Conservation (phyloP, 23 tunicate genomes). For the Diplosoma virens region DNA sequence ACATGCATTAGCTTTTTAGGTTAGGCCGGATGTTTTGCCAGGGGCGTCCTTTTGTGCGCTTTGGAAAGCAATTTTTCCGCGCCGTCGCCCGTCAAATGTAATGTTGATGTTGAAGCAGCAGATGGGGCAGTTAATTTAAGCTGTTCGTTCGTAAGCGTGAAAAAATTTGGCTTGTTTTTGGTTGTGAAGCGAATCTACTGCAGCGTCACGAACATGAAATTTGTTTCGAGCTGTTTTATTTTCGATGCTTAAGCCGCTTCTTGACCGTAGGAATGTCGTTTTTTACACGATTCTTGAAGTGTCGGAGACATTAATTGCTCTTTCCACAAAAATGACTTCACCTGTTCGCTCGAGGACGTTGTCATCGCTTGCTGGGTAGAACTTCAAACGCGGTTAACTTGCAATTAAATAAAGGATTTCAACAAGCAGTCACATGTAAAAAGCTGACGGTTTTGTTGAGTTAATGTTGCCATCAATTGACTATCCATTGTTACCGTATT, state of each 20-base stretch:
- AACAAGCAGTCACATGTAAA: too few species aligned
- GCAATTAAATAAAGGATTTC: background rate
- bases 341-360: constrained; percentile 12
- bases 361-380: background rate
- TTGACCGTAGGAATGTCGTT: background rate
- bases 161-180: background rate
- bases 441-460: too few species aligned
- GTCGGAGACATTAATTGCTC: constrained; percentile 6
- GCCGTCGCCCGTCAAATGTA: constrained; percentile 22
- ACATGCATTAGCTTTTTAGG: constrained; percentile 32
- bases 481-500: background rate
- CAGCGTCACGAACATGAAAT: background rate
- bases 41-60: constrained; percentile 17
- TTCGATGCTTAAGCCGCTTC: background rate
- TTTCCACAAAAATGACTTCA: background rate
- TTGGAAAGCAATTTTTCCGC: constrained; percentile 52
- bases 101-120: too few species aligned
- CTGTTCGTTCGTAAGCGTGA: too few species aligned
- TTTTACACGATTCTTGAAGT: background rate
- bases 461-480: background rate
- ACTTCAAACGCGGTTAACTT: background rate
- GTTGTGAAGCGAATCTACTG: background rate
- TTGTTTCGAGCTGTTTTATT: background rate
- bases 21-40: constrained; percentile 27
- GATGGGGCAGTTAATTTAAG: too few species aligned